These are phyloP conservation scores for Limosa lapponica DNA, from an alignment of 2,797 vertebrate genomes.

Conservation along the genomic window DNA sequence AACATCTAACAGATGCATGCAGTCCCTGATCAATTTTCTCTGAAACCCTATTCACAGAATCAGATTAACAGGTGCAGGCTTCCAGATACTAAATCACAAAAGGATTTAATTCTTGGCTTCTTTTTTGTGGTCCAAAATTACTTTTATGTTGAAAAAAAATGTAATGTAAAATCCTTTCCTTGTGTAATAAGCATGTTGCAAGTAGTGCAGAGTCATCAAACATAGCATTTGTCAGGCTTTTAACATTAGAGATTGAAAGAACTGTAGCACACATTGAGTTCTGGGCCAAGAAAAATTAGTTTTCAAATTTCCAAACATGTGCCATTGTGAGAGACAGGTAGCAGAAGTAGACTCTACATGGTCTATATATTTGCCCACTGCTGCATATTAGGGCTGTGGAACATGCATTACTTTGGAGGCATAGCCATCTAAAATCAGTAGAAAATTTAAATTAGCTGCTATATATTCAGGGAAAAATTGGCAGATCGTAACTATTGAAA, in stretches of 20 bases:
- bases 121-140: background rate
- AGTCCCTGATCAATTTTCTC: background rate
- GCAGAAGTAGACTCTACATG: background rate
- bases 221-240: background rate
- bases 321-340: slow-evolving; percentile 1
- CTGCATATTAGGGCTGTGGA: background rate
- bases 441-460: slow-evolving; percentile 41
- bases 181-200: background rate
- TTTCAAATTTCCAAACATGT: background rate
- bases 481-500: slow-evolving; percentile 27
- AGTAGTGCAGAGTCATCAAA: slow-evolving; percentile 15
- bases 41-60: background rate
- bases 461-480: background rate
- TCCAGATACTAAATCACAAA: background rate
- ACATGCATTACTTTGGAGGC: background rate
- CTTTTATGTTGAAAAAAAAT: background rate
- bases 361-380: background rate
- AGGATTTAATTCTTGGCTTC: background rate
- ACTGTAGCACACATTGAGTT: background rate
- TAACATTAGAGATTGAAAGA: background rate
- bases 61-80: background rate
- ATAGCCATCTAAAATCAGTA: slow-evolving; percentile 5
- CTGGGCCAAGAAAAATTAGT: background rate
- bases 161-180: background rate
- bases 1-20: background rate